Conservation (phyloP, 2,888 invertebrate species). For the Caenorhabditis sp. region DNA sequence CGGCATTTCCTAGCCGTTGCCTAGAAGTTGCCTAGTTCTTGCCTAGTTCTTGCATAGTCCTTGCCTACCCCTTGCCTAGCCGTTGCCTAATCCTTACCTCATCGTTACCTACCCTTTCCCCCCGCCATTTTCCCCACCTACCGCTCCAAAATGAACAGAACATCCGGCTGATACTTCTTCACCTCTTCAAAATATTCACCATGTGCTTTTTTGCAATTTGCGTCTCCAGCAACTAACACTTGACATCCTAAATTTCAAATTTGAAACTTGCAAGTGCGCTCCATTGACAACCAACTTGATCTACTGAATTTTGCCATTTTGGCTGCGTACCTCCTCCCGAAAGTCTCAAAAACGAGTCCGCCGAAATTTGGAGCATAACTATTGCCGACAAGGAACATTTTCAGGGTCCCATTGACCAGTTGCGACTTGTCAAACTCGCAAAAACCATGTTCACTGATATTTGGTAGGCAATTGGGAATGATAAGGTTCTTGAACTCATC, state of each 20-base stretch:
- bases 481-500: conserved; percentile 42
- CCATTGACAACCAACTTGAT: conserved; percentile 27
- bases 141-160: conserved; percentile 53
- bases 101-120: no score
- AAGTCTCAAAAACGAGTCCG: conserved; percentile 34
- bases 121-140: no score
- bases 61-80: no score
- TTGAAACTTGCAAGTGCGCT: no score
- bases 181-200: conserved; percentile 6
- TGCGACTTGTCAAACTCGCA: conserved; percentile 27
- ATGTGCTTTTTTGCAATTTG: neutral
- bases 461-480: conserved; percentile 48
- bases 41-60: no score
- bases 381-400: conserved; percentile 45
- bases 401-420: conserved; percentile 24
- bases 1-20: no score
- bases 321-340: conserved; percentile 14
- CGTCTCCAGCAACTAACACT: no score
- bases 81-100: no score
- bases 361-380: conserved; percentile 53
- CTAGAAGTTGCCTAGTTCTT: no score
- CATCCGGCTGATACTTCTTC: conserved; percentile 48
- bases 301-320: conserved; percentile 49
- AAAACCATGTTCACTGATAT: conserved; percentile 43
- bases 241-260: no score